These are phyloP conservation scores for Tauraco erythrolophus DNA, from an alignment of 2,113 vertebrate genomes.

Conservation along the genomic window DNA sequence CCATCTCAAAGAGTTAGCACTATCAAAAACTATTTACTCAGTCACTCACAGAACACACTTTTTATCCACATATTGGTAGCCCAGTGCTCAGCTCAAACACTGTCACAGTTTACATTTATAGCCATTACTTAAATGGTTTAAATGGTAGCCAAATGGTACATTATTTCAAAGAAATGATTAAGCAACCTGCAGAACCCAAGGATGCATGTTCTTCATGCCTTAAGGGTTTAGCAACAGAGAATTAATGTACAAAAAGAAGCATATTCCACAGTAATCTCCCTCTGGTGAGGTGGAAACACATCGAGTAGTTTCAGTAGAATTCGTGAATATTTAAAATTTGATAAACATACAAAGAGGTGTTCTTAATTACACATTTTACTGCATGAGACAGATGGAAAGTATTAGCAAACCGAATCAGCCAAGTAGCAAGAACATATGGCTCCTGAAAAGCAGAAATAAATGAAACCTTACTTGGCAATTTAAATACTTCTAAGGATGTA, in stretches of 20 bases:
- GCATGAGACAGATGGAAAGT: conserved; percentile 58
- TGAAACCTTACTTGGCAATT: conserved; percentile 35
- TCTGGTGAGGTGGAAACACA: conserved; percentile 1
- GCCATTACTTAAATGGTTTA: conserved; percentile 8
- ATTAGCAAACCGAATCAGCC: conserved; percentile 65
- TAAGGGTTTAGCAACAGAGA: neutral
- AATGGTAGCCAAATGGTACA: neutral
- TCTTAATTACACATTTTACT: conserved; percentile 53
- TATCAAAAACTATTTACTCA: neutral
- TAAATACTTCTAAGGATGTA: conserved; percentile 2
- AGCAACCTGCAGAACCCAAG: neutral
- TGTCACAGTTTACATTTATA: neutral
- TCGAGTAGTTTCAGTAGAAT: conserved; percentile 23
- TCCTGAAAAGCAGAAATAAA: conserved; percentile 65
- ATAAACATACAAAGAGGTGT: conserved; percentile 65
- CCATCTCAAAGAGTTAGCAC: neutral
- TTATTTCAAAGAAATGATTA: neutral
- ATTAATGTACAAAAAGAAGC: neutral
- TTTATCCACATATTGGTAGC: neutral
- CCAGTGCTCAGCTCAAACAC: neutral
- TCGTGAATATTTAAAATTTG: conserved; percentile 30
- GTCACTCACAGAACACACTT: neutral
- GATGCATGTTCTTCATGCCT: neutral
- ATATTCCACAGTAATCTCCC: conserved; percentile 20
- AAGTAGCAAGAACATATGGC: conserved; percentile 64